Conservation (phyloP, 2,888 invertebrate species). For the Nephrotoma guestfalica region DNA sequence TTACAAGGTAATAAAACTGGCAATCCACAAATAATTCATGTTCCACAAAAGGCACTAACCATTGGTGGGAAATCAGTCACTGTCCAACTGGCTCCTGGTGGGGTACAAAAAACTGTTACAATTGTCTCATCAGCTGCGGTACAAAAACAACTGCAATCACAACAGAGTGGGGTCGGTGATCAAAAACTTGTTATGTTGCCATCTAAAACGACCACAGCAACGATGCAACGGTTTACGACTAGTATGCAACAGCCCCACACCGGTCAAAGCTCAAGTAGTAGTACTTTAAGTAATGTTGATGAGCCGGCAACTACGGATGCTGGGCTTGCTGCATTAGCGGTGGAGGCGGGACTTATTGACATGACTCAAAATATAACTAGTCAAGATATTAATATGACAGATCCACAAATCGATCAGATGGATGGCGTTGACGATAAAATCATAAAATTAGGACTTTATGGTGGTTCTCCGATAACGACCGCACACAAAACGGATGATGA, state of each 20-base stretch:
- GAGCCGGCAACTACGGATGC: slow-evolving; percentile 44
- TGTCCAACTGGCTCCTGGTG: slow-evolving; percentile 46
- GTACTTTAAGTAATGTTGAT: slow-evolving; percentile 7
- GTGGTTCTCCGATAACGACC: slow-evolving; percentile 14
- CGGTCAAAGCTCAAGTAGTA: background rate
- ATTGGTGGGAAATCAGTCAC: slow-evolving; percentile 59
- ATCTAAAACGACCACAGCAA: background rate
- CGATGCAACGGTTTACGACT: slow-evolving; percentile 5
- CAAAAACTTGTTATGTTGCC: background rate
- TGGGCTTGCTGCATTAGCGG: slow-evolving; percentile 44
- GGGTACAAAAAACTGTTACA: slow-evolving; percentile 46
- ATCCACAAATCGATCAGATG: slow-evolving; percentile 25
- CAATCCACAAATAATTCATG: slow-evolving; percentile 19
- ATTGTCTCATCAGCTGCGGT: slow-evolving; percentile 30
- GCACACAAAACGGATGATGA: background rate
- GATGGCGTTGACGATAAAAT: slow-evolving; percentile 21
- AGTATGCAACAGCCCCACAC: background rate
- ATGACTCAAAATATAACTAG: background rate
- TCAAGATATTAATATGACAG: slow-evolving; percentile 18
- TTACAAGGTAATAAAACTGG: slow-evolving; percentile 14
- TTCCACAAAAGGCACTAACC: slow-evolving; percentile 42
- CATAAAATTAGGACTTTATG: slow-evolving; percentile 17
- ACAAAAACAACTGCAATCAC: slow-evolving; percentile 2
- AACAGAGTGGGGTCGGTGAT: background rate
- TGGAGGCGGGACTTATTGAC: slow-evolving; percentile 41